A percentile compares a stretch with the other conserved stretches of the same genome.
These are phyloP conservation scores for Lordiphosa collinella DNA, from an alignment of 1,140 invertebrate species.

Conservation along the genomic window DNA sequence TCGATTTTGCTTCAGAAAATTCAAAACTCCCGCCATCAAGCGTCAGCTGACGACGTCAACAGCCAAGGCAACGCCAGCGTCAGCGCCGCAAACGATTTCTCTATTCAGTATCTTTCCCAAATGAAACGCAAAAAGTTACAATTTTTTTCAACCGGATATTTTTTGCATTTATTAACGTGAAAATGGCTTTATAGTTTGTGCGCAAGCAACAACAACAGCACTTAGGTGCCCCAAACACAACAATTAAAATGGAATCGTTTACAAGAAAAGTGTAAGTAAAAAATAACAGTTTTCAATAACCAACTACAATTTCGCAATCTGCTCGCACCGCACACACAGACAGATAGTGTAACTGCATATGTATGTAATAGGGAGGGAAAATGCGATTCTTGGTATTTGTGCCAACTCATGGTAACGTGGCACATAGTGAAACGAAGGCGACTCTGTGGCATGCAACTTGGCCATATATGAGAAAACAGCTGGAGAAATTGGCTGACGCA, in stretches of 20 bases:
- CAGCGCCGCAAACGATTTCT: too few relatives aligned
- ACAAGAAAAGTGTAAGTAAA: constrained; percentile 62
- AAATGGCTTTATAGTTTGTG: constrained; percentile 77
- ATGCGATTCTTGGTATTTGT: constrained; percentile 22
- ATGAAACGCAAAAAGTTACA: constrained; percentile 77
- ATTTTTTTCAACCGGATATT: constrained; percentile 49
- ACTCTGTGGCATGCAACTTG: constrained; percentile 50
- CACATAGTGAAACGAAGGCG: constrained; percentile 16
- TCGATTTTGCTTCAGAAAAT: too few relatives aligned
- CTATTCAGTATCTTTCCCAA: constrained; percentile 53
- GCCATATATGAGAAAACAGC: background rate
- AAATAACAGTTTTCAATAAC: background rate
- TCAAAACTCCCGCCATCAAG: too few relatives aligned
- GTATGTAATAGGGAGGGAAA: constrained; percentile 1
- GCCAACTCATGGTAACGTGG: constrained; percentile 47
- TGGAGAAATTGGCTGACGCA: constrained; percentile 64
- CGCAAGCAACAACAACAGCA: constrained; percentile 68
- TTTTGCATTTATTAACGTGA: constrained; percentile 76
- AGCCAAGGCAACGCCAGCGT: too few relatives aligned
- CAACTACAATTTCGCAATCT: constrained; percentile 49
- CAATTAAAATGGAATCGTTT: constrained; percentile 68
- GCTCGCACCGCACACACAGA: constrained; percentile 9
- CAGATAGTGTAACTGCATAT: constrained; percentile 12
- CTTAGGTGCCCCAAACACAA: constrained; percentile 61
- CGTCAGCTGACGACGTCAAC: too few relatives aligned